Evolutionary conservation across 2,888 invertebrate species (phyloP).

Genomic region (Chloroclysta siterata): DNA sequence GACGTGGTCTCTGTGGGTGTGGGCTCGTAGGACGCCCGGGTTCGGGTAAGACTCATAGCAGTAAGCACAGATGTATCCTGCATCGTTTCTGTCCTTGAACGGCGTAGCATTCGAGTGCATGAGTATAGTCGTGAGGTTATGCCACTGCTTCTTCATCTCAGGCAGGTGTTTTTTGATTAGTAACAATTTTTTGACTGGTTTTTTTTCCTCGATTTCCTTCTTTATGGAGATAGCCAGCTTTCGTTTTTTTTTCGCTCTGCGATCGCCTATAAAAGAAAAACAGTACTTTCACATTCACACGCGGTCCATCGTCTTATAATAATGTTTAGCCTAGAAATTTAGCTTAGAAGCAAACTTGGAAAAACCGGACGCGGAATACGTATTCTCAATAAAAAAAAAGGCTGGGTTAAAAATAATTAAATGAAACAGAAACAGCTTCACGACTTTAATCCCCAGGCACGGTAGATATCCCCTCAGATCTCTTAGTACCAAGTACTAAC

Average conservation of each 20-base stretch:
- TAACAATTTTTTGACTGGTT: conserved; percentile 50
- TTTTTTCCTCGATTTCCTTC: conserved; percentile 57
- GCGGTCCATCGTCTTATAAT: conserved; percentile 54
- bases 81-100: conserved; percentile 67
- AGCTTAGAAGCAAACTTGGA: conserved; percentile 23
- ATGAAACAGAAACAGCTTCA: too few species aligned
- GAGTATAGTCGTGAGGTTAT: conserved; percentile 72
- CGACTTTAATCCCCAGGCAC: too few species aligned
- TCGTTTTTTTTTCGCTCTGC: conserved; percentile 69
- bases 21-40: conserved; percentile 51
- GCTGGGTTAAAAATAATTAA: too few species aligned
- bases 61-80: conserved; percentile 76
- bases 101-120: conserved; percentile 76
- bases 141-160: conserved; percentile 75
- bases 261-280: conserved; percentile 82
- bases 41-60: conserved; percentile 74
- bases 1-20: conserved; percentile 68
- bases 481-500: too few species aligned
- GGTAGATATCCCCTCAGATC: too few species aligned
- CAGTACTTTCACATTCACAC: conserved; percentile 65
- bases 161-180: conserved; percentile 48
- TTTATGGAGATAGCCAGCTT: conserved; percentile 64
- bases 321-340: conserved; percentile 19
- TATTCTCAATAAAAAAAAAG: background rate
- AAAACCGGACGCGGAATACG: background rate